phyloP scores from a whole-genome alignment of 2,888 invertebrate species.

The Emmelina monodactyla region DNA sequence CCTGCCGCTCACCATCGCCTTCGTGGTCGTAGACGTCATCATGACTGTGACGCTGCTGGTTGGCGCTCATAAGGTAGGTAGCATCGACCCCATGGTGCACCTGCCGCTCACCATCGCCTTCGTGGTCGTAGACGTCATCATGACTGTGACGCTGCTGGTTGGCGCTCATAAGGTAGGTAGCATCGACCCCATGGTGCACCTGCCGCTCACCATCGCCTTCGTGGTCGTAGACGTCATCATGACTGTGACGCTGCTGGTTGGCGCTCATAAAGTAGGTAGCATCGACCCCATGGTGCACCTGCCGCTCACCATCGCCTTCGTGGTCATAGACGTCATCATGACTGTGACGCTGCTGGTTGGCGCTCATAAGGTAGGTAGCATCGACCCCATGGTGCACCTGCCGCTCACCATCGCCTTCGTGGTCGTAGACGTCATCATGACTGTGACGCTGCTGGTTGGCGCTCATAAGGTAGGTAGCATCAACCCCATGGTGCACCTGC shows the following conservation, averaged over 20 bases:
- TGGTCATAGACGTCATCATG: constrained; percentile 27
- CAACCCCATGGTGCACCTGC: constrained; percentile 26
- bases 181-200: constrained; percentile 23
- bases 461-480: constrained; percentile 28
- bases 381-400: constrained; percentile 26
- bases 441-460: constrained; percentile 29
- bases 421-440: constrained; percentile 28
- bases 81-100: constrained; percentile 23
- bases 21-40: constrained; percentile 25
- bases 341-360: constrained; percentile 25
- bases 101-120: constrained; percentile 29
- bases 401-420: constrained; percentile 27
- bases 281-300: constrained; percentile 25
- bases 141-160: constrained; percentile 29
- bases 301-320: constrained; percentile 26
- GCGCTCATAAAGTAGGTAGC: constrained; percentile 29
- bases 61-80: constrained; percentile 20
- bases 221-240: constrained; percentile 27
- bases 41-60: constrained; percentile 29
- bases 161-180: constrained; percentile 32
- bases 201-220: constrained; percentile 28
- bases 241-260: constrained; percentile 29
- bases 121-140: constrained; percentile 25
- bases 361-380: constrained; percentile 20
- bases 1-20: constrained; percentile 27